Conservation (phyloP, 2,888 invertebrate species). For the Diplolepis rosae region DNA sequence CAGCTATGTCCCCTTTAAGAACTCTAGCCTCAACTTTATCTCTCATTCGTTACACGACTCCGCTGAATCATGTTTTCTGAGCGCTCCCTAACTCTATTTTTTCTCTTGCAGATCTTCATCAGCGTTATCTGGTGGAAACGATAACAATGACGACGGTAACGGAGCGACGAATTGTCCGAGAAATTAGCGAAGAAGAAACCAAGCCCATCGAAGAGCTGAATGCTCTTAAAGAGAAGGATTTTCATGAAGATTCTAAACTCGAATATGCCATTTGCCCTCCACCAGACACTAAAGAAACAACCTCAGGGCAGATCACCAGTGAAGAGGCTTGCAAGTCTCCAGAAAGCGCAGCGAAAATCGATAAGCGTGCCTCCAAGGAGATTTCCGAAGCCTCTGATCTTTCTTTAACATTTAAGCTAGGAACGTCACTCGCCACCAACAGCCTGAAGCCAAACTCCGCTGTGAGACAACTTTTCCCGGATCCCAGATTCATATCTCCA, state of each 20-base stretch:
- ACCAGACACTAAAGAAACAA: constrained; percentile 45
- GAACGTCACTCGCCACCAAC: constrained; percentile 76
- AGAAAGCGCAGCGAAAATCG: constrained; percentile 40
- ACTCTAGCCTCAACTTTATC: background rate
- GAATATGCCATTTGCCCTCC: constrained; percentile 20
- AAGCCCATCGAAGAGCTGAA: constrained; percentile 53
- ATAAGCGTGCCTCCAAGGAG: constrained; percentile 45
- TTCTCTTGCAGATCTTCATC: constrained; percentile 66
- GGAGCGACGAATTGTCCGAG: constrained; percentile 78
- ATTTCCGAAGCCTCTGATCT: constrained; percentile 73
- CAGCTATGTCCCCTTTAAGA: constrained; percentile 10
- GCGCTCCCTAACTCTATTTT: constrained; percentile 1
- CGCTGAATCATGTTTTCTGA: constrained; percentile 28
- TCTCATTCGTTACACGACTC: background rate
- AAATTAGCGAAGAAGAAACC: constrained; percentile 72
- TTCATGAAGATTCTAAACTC: constrained; percentile 34
- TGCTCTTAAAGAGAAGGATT: constrained; percentile 37
- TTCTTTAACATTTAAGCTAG: constrained; percentile 77
- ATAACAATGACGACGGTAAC: constrained; percentile 82
- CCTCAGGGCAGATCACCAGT: constrained; percentile 35
- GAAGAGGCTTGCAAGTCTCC: constrained; percentile 34
- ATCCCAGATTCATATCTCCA: constrained; percentile 77
- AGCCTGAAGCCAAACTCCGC: constrained; percentile 85
- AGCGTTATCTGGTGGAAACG: constrained; percentile 79
- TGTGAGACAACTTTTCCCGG: constrained; percentile 88